Conservation (phyloP, 1,140 invertebrate genomes). For the Ceratosolen fusciceps region DNA sequence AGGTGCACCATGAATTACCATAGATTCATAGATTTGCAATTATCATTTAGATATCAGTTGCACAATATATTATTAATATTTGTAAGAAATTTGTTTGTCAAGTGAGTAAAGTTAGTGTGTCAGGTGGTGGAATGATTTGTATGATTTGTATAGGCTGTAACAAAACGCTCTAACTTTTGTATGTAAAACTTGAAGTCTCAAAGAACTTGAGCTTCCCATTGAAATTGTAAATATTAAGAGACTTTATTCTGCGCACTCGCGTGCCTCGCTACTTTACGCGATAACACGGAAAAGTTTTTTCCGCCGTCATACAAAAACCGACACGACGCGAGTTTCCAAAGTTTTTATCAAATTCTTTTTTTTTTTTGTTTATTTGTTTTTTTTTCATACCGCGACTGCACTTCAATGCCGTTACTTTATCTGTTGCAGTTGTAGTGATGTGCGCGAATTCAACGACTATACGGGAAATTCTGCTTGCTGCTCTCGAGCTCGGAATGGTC, state of each 20-base stretch:
- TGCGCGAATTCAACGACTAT: conserved; percentile 92
- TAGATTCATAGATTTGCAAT: no score
- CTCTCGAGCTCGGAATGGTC: conserved; percentile 93
- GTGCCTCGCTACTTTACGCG: not conserved
- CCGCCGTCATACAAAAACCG: no score
- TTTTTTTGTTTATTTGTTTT: no score
- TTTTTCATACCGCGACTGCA: not conserved
- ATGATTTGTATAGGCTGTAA: no score
- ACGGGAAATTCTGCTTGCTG: conserved; percentile 89
- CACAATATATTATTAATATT: no score
- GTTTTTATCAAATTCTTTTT: conserved; percentile 4
- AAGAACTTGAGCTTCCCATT: not conserved
- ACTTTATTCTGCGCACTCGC: not conserved
- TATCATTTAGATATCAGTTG: no score
- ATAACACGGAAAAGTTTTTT: not conserved
- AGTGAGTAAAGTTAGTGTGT: no score
- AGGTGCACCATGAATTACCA: no score
- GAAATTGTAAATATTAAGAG: conserved; percentile 5
- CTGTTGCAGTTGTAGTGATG: conserved; percentile 88
- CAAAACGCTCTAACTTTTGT: not conserved
- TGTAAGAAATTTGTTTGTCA: no score
- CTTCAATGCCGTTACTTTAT: conserved; percentile 41
- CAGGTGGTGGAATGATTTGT: no score
- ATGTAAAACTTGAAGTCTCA: no score
- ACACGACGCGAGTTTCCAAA: no score